Percentiles rank a stretch among this genome's conserved stretches.
Evolutionary conservation across 2,888 invertebrate species (phyloP).

Genomic region (Hololepta plana): DNA sequence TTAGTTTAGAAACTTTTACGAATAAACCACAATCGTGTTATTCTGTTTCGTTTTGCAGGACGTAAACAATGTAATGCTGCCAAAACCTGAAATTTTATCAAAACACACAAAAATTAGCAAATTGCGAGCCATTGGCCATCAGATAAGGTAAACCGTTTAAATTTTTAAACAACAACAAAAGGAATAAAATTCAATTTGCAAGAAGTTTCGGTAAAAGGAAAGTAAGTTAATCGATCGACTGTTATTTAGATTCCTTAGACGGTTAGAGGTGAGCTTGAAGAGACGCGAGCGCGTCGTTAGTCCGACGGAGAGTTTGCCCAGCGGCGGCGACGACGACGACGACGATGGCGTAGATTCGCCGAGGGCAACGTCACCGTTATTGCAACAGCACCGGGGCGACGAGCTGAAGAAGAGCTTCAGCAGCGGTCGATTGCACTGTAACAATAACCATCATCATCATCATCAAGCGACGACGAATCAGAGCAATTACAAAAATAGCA

Average conservation of each 20-base stretch:
- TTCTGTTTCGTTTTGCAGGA: conserved; percentile 15
- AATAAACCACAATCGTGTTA: neutral
- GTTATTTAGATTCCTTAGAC: conserved; percentile 44
- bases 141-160: conserved; percentile 41
- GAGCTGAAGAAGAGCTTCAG: conserved; percentile 27
- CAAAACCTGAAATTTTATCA: conserved; percentile 37
- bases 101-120: conserved; percentile 45
- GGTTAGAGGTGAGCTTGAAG: conserved; percentile 52
- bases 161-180: conserved; percentile 4
- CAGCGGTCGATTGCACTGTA: conserved; percentile 22
- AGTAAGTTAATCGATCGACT: conserved; percentile 3
- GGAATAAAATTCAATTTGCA: neutral
- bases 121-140: conserved; percentile 54
- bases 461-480: no score
- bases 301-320: conserved; percentile 32
- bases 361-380: conserved; percentile 43
- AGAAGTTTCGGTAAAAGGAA: no score
- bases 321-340: conserved; percentile 31
- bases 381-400: conserved; percentile 18
- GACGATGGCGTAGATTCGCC: conserved; percentile 35
- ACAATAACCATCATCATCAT: no score
- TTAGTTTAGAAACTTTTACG: no score
- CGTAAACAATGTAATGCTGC: conserved; percentile 34
- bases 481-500: no score
- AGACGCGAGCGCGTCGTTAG: conserved; percentile 38